Evolutionary conservation across 2,113 vertebrate genomes (phyloP), one percentile per base, ranked within the genome.

Genomic region (Tapirus terrestris): DNA sequence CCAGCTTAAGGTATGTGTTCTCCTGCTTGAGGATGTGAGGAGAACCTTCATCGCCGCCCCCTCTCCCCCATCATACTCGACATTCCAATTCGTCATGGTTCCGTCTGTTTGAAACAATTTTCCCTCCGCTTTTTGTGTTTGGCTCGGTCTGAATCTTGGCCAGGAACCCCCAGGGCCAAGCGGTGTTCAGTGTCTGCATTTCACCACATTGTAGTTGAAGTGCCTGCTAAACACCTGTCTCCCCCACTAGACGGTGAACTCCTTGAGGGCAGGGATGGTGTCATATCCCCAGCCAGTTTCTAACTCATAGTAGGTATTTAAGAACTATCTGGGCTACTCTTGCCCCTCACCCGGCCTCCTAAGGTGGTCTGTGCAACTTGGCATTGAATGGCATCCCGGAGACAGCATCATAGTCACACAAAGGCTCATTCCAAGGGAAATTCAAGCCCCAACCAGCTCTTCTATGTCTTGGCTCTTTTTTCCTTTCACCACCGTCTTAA

Each of bases 31-130:
- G 39, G 67, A 27, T 12, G 1, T 36, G 45, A 60, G n/a, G 45
- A 75, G 65, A 76, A 7, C 16, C 53, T n/a, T 3, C 4, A 4
- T 12, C 2, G 3, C 33, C 27, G 3, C 33, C 17, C 48, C 8
- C 6, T 1, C 6, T 2, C 0, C 27, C 45, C 21, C 31, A 16
- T 33, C 70, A 13, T 0, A 13, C 31, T 72, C 45, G 48, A 4
- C 25, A 2, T 17, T 33, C 33, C 84, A 51, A 16, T 48, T 48
- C 73, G 45, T 48, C 6, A 1, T 2, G 7, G 16, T 6, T 23
- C 21, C 33, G 39, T 67, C 87, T 56, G 25, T 60, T 63, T 72
- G 61, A 67, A 80, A 73, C n/a, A 8, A 7, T 39, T 23, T 72
- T 31, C 20, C 67, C 65, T 20, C 65, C 29, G 4, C 33, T 1